Conservation (phyloP, 2,797 vertebrate genomes). For the Cirrhinus mrigala region DNA sequence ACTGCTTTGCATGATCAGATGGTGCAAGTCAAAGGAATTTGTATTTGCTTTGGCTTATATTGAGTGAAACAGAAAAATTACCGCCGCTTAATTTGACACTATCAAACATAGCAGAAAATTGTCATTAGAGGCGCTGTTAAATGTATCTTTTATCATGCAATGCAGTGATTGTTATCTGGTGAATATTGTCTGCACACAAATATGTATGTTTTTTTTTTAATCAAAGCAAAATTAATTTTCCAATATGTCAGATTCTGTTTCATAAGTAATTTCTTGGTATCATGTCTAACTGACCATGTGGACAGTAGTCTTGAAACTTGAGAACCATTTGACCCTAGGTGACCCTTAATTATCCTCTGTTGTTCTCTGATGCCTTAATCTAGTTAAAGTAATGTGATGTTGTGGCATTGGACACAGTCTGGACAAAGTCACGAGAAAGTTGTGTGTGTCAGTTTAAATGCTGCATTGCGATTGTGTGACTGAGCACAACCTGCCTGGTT, state of each 20-base stretch:
- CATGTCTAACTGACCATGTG: not conserved
- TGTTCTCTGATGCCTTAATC: slow-evolving; percentile 17
- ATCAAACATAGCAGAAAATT: slow-evolving; percentile 72
- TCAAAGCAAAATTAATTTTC: not conserved
- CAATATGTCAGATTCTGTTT: not conserved
- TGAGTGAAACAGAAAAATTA: slow-evolving; percentile 75
- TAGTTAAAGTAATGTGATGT: slow-evolving; percentile 42
- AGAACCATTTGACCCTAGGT: slow-evolving; percentile 36
- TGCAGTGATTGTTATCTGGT: not conserved
- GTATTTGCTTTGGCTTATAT: slow-evolving; percentile 40
- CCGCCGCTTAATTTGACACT: slow-evolving; percentile 77
- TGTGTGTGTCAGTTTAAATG: not conserved
- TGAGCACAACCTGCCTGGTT: slow-evolving; percentile 26
- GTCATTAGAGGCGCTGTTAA: not conserved
- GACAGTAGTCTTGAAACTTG: slow-evolving; percentile 25
- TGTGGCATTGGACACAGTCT: slow-evolving; percentile 6
- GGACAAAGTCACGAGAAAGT: slow-evolving; percentile 42
- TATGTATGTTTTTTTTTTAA: too few species aligned
- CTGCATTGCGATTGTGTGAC: slow-evolving; percentile 43
- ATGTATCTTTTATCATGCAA: not conserved
- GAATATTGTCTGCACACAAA: too few species aligned
- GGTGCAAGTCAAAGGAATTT: too few species aligned
- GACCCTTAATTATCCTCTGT: slow-evolving; percentile 39
- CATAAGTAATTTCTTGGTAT: slow-evolving; percentile 3
- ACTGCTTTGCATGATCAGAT: too few species aligned